These are phyloP conservation scores for Spheniscus humboldti DNA, from an alignment of 2,797 vertebrate species.

Conservation along the genomic window DNA sequence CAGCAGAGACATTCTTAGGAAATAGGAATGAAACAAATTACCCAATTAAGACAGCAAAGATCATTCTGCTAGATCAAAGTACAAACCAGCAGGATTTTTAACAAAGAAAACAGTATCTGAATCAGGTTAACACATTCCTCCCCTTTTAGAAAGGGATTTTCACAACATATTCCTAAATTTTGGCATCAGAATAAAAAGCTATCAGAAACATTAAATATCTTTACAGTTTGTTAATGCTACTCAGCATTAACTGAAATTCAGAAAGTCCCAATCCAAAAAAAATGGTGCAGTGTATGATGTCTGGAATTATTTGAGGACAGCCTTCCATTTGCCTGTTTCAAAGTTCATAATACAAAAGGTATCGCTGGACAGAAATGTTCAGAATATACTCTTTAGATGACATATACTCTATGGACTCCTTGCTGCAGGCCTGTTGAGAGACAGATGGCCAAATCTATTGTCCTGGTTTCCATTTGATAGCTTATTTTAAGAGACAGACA, in stretches of 20 bases:
- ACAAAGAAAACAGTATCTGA: not conserved
- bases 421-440: not conserved
- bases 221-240: not conserved
- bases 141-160: not conserved
- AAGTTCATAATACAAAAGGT: not conserved
- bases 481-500: not conserved
- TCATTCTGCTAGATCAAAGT: slow-evolving; percentile 30
- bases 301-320: slow-evolving; percentile 48
- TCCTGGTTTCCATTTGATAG: not conserved
- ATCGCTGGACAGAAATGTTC: not conserved
- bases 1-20: not conserved
- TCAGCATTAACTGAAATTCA: not conserved
- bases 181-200: not conserved
- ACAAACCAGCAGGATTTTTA: slow-evolving; percentile 43
- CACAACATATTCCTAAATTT: not conserved
- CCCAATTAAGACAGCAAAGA: slow-evolving; percentile 1
- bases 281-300: not conserved
- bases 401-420: not conserved
- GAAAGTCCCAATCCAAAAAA: not conserved
- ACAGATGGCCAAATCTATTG: not conserved
- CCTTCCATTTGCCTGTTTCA: slow-evolving; percentile 29
- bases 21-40: not conserved
- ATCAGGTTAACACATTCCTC: not conserved
- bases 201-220: not conserved
- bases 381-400: not conserved